Evolutionary conservation across 2,113 vertebrate species (phyloP).

Genomic region (Pontoporia blainvillei): DNA sequence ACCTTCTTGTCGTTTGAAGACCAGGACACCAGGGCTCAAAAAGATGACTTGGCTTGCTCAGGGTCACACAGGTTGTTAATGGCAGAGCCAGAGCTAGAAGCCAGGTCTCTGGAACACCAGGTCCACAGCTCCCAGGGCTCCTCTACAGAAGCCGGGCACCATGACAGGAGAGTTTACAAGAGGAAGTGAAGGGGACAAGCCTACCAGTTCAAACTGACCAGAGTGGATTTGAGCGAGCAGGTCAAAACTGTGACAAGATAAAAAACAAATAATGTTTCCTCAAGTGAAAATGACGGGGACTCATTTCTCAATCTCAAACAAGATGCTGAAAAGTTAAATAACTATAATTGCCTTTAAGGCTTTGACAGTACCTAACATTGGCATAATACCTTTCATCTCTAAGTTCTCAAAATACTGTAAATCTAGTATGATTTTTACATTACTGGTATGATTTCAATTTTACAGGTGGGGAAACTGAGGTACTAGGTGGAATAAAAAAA

Average conservation of each 20-base stretch:
- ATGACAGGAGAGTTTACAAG: not conserved
- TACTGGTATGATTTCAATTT: not conserved
- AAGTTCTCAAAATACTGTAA: not conserved
- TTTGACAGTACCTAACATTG: not conserved
- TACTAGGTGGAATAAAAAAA: not conserved
- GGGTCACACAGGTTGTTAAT: not conserved
- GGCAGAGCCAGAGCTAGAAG: not conserved
- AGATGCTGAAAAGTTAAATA: not conserved
- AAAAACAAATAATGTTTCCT: not conserved
- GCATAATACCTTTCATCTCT: not conserved
- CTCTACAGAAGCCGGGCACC: not conserved
- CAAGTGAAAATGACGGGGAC: not conserved
- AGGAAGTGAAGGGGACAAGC: not conserved
- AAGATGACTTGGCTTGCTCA: not conserved
- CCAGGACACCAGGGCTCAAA: not conserved
- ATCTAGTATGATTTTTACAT: not conserved
- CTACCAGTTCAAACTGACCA: too few relatives aligned
- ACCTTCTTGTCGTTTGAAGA: not conserved
- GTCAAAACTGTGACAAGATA: not conserved
- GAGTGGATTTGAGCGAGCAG: not conserved
- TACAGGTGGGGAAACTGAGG: conserved; percentile 21
- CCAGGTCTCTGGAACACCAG: not conserved
- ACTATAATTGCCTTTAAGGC: not conserved
- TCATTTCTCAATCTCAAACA: not conserved
- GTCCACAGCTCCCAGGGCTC: accelerated